These are phyloP conservation scores for Polyodon spathula DNA, from an alignment of 2,113 vertebrate species.

Conservation along the genomic window DNA sequence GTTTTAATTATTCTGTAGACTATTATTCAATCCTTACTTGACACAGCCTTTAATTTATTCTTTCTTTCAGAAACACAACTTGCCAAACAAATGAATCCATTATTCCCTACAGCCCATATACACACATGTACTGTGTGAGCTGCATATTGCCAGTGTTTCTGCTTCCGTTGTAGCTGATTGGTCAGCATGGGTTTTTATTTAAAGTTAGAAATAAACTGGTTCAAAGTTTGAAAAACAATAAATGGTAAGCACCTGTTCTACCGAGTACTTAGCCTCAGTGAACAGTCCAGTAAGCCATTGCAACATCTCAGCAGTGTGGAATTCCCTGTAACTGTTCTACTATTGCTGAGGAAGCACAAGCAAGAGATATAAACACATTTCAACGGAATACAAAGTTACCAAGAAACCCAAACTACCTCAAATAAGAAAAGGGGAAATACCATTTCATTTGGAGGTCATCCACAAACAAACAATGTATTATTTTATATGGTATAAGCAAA, in stretches of 20 bases:
- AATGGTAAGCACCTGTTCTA: no score
- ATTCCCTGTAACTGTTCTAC: not conserved
- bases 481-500: slow-evolving; percentile 5
- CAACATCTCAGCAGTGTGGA: slow-evolving; percentile 1
- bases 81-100: no score
- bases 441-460: not conserved
- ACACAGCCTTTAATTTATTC: no score
- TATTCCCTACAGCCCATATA: no score
- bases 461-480: slow-evolving; percentile 1
- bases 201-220: not conserved
- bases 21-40: no score
- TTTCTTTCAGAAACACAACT: no score
- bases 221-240: no score
- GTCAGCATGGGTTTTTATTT: no score
- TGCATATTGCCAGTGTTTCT: no score
- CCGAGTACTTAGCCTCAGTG: not conserved
- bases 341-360: slow-evolving; percentile 1
- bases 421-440: not conserved
- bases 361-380: not conserved
- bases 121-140: no score
- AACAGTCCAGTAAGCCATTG: not conserved
- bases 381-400: slow-evolving; percentile 1
- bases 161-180: no score
- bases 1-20: no score
- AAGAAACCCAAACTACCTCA: not conserved